Conservation (phyloP, 2,113 vertebrate genomes). For the Syrmaticus mikado region DNA sequence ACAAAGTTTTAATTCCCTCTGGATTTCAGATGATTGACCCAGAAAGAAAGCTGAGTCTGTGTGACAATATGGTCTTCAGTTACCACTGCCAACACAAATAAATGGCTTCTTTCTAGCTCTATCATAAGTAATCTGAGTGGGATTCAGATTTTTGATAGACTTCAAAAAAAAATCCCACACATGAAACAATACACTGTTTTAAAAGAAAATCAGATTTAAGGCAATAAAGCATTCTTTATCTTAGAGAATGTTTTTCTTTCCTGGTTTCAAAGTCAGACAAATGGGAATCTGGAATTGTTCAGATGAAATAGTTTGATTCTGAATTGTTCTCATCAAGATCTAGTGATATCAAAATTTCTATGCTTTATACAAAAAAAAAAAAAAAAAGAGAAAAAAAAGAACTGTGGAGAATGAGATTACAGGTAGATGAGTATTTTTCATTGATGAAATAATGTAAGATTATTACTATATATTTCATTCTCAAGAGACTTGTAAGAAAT, state of each 20-base stretch:
- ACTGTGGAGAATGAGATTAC: not conserved
- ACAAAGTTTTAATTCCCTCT: conserved; percentile 72
- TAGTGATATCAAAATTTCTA: not conserved
- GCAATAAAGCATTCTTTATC: conserved; percentile 69
- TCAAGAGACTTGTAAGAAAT: not conserved
- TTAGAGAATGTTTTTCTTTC: conserved; percentile 64
- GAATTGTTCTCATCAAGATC: conserved; percentile 8
- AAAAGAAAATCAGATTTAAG: conserved; percentile 73
- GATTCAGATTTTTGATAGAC: conserved; percentile 83
- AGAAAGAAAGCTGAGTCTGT: conserved; percentile 78
- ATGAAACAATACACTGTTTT: conserved; percentile 80
- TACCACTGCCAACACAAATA: conserved; percentile 84
- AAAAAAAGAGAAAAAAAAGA: not conserved
- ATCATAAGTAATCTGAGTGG: conserved; percentile 82
- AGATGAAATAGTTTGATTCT: conserved; percentile 51
- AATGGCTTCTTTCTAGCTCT: conserved; percentile 76
- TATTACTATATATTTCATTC: not conserved
- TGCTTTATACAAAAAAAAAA: not conserved
- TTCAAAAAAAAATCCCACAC: conserved; percentile 70
- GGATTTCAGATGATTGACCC: conserved; percentile 79
- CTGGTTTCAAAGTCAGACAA: conserved; percentile 42
- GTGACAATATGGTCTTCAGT: conserved; percentile 80
- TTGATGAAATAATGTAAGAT: not conserved
- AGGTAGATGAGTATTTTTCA: not conserved
- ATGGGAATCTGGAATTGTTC: conserved; percentile 38